phyloP scores from a whole-genome alignment of 2,888 invertebrate species.

The Pollenia griseotomentosa region DNA sequence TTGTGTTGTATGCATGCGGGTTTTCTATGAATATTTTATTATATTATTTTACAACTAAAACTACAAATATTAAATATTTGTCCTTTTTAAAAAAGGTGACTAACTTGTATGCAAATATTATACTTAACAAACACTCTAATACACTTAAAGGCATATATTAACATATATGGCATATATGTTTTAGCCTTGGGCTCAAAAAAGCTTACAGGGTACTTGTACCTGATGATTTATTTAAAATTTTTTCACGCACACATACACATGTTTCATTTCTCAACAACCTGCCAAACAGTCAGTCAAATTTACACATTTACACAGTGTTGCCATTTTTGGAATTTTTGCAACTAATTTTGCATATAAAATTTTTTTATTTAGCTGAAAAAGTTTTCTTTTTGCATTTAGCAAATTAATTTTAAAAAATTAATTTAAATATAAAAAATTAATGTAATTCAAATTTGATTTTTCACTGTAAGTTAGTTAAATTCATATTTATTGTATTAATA shows the following conservation, averaged over 20 bases:
- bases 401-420: too few species aligned
- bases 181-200: slow-evolving; percentile 67
- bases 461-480: too few species aligned
- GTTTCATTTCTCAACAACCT: slow-evolving; percentile 35
- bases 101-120: slow-evolving; percentile 66
- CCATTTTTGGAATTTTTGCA: too few species aligned
- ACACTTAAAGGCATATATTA: background rate
- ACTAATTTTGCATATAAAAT: too few species aligned
- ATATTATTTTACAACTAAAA: slow-evolving; percentile 47
- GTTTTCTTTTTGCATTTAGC: too few species aligned
- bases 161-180: background rate
- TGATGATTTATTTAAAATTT: slow-evolving; percentile 70
- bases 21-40: slow-evolving; percentile 45
- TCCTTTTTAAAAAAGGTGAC: slow-evolving; percentile 57
- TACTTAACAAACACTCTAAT: slow-evolving; percentile 17
- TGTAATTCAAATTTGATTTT: too few species aligned
- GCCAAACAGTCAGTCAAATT: slow-evolving; percentile 56
- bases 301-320: background rate
- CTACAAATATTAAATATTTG: slow-evolving; percentile 64
- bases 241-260: slow-evolving; percentile 3
- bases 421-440: too few species aligned
- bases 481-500: too few species aligned
- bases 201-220: slow-evolving; percentile 65
- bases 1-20: background rate
- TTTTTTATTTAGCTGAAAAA: too few species aligned